Evolutionary conservation across 2,797 vertebrate genomes (phyloP).

Genomic region (Ptychobarbus kaznakovi): DNA sequence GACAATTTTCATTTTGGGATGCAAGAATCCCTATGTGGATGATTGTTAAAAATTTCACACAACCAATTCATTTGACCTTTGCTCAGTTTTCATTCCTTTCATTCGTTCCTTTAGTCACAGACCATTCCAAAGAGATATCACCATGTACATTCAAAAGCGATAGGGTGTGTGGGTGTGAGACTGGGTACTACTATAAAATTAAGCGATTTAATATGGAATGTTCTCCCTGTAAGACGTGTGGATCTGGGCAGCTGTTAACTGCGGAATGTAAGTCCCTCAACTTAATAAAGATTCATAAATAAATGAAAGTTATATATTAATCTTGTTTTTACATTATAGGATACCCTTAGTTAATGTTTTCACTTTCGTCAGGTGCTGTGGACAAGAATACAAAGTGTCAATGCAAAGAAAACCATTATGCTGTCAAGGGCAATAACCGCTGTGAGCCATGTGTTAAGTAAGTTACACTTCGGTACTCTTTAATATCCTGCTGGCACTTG

Average conservation of each 20-base stretch:
- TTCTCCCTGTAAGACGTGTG: conserved; percentile 57
- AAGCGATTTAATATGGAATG: conserved; percentile 50
- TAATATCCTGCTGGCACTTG: not conserved
- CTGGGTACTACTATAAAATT: conserved; percentile 58
- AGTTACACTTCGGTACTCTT: conserved; percentile 55
- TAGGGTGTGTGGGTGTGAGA: conserved; percentile 66
- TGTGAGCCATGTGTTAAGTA: conserved; percentile 71
- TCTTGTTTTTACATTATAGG: not conserved
- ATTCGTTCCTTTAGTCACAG: not conserved
- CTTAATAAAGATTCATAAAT: not conserved
- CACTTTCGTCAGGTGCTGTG: conserved; percentile 67
- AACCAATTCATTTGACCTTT: not conserved
- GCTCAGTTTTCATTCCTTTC: not conserved
- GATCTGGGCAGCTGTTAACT: conserved; percentile 7
- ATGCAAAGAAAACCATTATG: conserved; percentile 65
- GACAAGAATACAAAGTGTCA: conserved; percentile 66
- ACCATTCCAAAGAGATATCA: rapidly evolving
- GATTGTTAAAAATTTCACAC: not conserved
- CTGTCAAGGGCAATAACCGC: not conserved
- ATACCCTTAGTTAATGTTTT: not conserved
- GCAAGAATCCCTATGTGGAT: not conserved
- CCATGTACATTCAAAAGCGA: not conserved
- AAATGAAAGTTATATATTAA: not conserved
- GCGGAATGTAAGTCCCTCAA: conserved; percentile 67
- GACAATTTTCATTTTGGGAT: not conserved